phyloP scores from a whole-genome alignment of 2,797 vertebrate species.

The Chromobotia macracanthus region DNA sequence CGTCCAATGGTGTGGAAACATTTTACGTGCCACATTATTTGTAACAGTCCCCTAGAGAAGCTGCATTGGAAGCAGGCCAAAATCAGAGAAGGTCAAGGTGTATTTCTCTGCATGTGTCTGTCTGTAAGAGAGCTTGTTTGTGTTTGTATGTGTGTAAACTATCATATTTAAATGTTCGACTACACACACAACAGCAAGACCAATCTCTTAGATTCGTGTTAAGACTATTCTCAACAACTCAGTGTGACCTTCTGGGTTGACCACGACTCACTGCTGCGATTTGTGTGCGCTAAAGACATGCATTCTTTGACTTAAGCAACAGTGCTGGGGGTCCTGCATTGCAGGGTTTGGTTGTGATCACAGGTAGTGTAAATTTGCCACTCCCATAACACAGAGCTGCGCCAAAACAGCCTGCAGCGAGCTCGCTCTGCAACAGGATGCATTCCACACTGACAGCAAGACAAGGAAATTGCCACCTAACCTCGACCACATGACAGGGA shows the following conservation, averaged over 20 bases:
- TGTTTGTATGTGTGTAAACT: slow-evolving; percentile 5
- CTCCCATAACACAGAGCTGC: slow-evolving; percentile 44
- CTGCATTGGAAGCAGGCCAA: slow-evolving; percentile 22
- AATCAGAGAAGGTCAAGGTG: slow-evolving; percentile 10
- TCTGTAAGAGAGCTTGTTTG: slow-evolving; percentile 3
- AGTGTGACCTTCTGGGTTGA: background rate
- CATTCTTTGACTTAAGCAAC: slow-evolving; percentile 23
- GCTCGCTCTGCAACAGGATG: slow-evolving; percentile 46
- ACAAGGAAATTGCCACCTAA: slow-evolving; percentile 58
- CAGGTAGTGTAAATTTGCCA: slow-evolving; percentile 55
- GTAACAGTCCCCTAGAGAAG: slow-evolving; percentile 17
- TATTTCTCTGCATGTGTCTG: slow-evolving; percentile 3
- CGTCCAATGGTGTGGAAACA: slow-evolving; percentile 13
- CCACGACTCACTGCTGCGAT: background rate
- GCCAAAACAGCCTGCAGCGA: slow-evolving; percentile 48
- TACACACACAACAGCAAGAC: slow-evolving; percentile 1
- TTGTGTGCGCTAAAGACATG: background rate
- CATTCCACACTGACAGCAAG: slow-evolving; percentile 54
- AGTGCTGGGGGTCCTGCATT: slow-evolving; percentile 29
- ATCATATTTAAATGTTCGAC: background rate
- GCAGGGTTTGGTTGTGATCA: slow-evolving; percentile 33
- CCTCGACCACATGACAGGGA: slow-evolving; percentile 52
- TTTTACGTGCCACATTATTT: slow-evolving; percentile 26
- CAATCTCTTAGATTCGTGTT: background rate
- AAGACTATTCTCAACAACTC: no score